These are phyloP conservation scores for Papilio protenor DNA, from an alignment of 2,888 invertebrate species.

Conservation along the genomic window DNA sequence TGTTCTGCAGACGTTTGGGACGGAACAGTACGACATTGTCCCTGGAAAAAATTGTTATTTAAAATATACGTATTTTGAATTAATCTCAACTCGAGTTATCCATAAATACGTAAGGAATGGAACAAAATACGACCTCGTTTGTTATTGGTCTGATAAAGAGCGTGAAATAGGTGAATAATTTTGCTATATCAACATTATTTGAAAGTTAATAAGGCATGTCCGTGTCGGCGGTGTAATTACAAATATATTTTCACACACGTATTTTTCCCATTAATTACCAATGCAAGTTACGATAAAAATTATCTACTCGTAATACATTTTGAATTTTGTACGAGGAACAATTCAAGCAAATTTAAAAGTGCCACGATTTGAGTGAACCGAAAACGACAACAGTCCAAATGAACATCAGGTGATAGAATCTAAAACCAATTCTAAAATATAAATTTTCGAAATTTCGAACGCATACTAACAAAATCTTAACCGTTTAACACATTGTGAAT, in stretches of 20 bases:
- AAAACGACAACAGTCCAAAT: too few relatives aligned
- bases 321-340: background rate
- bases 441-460: background rate
- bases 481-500: background rate
- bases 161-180: constrained; percentile 43
- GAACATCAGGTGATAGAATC: too few relatives aligned
- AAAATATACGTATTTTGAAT: background rate
- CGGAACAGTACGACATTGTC: constrained; percentile 94
- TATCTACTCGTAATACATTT: background rate
- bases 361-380: background rate
- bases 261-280: background rate
- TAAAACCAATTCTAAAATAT: background rate
- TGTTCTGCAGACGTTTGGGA: constrained; percentile 94
- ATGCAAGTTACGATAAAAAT: constrained; percentile 3
- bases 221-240: constrained; percentile 46
- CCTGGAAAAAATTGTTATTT: constrained; percentile 71
- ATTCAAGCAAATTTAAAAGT: background rate
- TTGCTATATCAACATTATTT: constrained; percentile 46
- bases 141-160: constrained; percentile 20
- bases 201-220: constrained; percentile 47
- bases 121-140: constrained; percentile 3
- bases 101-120: background rate
- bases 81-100: background rate
- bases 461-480: background rate
- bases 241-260: background rate